Percentiles rank a stretch among this genome's conserved stretches.
Evolutionary conservation across 2,888 invertebrate species (phyloP).

Genomic region (Phortica magna): DNA sequence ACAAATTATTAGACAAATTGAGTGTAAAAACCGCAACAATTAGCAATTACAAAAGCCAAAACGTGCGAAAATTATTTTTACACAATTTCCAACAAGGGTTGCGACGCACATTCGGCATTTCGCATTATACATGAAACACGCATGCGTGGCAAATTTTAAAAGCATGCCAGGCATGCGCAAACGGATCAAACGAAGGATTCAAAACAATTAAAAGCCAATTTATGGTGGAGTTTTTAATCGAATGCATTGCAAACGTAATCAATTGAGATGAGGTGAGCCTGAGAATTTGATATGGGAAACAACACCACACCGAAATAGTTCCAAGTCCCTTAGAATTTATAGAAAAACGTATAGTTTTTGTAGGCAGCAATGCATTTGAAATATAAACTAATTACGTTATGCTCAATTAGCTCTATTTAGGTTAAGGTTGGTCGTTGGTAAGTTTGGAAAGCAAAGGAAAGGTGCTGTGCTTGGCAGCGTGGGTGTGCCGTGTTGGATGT

Average conservation of each 20-base stretch:
- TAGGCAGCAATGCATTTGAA: not conserved
- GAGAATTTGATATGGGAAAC: not conserved
- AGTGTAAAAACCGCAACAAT: slow-evolving; percentile 20
- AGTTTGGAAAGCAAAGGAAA: slow-evolving; percentile 26
- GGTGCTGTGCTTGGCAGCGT: not conserved
- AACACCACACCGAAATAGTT: not conserved
- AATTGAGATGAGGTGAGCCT: not conserved
- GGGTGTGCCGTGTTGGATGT: not conserved
- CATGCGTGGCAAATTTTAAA: slow-evolving; percentile 47
- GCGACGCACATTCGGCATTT: not conserved
- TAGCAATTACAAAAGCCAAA: not conserved
- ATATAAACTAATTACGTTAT: slow-evolving; percentile 63
- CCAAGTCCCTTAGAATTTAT: not conserved
- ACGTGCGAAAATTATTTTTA: slow-evolving; percentile 36
- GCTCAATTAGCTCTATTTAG: slow-evolving; percentile 67
- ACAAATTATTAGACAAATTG: slow-evolving; percentile 20
- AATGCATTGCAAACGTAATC: not conserved
- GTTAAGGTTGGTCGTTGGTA: slow-evolving; percentile 45
- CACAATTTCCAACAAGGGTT: slow-evolving; percentile 14
- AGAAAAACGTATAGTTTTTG: too few species aligned
- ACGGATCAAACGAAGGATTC: not conserved
- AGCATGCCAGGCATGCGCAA: slow-evolving; percentile 21
- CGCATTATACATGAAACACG: not conserved
- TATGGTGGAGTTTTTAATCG: slow-evolving; percentile 8
- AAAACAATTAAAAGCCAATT: slow-evolving; percentile 21